Percentiles rank a stretch among this genome's conserved stretches.
Conservation (phyloP, 2,888 invertebrate genomes). For the Chromoteleia sp. region DNA sequence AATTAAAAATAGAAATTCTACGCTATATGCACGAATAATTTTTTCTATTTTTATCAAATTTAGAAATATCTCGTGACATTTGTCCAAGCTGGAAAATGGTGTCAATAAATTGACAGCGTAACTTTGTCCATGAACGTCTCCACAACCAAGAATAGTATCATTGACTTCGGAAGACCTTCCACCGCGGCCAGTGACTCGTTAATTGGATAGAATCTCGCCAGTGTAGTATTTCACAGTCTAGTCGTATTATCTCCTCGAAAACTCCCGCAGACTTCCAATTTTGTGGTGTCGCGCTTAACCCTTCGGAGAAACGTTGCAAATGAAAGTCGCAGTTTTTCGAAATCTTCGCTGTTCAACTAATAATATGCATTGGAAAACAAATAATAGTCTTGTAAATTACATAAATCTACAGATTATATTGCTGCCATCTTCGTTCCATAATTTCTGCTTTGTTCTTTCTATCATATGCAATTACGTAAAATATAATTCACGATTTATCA, state of each 20-base stretch:
- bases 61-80: no score
- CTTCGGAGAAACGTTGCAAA: constrained; percentile 1
- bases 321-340: not conserved
- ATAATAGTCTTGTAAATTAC: no score
- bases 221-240: constrained; percentile 68
- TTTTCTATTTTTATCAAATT: no score
- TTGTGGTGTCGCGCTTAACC: constrained; percentile 4
- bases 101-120: constrained; percentile 49
- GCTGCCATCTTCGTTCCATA: no score
- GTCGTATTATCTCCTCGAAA: constrained; percentile 57
- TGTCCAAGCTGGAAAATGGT: not conserved
- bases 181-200: constrained; percentile 74
- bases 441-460: no score
- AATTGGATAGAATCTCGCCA: constrained; percentile 71
- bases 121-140: constrained; percentile 62
- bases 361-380: no score
- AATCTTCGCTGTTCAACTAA: no score
- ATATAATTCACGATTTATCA: no score
- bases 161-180: constrained; percentile 75
- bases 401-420: no score
- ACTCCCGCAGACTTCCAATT: constrained; percentile 50
- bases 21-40: no score
- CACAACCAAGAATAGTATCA: constrained; percentile 55
- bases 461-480: no score
- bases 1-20: no score